Evolutionary conservation across 2,888 invertebrate species (phyloP).

Genomic region (Pteria penguin): DNA sequence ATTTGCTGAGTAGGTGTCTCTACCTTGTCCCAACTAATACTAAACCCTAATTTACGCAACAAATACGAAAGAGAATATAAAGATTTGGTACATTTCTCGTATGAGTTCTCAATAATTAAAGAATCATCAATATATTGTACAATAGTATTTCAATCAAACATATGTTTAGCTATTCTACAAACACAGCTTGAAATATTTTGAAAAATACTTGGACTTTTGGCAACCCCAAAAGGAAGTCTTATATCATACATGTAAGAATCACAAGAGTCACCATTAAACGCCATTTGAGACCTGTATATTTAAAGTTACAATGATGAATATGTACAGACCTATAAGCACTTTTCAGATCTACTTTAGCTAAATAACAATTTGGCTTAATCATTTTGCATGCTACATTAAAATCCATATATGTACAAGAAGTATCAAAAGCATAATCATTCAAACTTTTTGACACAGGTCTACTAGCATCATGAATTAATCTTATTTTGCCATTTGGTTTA

Average conservation of each 20-base stretch:
- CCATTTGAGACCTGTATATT: conserved; percentile 18
- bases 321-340: conserved; percentile 31
- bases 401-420: conserved; percentile 20
- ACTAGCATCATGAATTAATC: conserved; percentile 28
- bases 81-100: conserved; percentile 17
- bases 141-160: conserved; percentile 14
- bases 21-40: conserved; percentile 26
- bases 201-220: conserved; percentile 28
- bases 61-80: neutral
- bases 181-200: conserved; percentile 26
- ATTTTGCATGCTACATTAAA: conserved; percentile 24
- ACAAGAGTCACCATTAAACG: conserved; percentile 11
- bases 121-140: conserved; percentile 35
- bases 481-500: conserved; percentile 6
- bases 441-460: neutral
- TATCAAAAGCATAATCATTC: conserved; percentile 22
- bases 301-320: conserved; percentile 21
- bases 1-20: conserved; percentile 14
- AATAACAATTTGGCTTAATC: conserved; percentile 13
- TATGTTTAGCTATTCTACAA: conserved; percentile 24
- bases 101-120: conserved; percentile 21
- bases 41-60: conserved; percentile 19
- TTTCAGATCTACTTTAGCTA: conserved; percentile 27
- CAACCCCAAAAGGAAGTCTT: conserved; percentile 31
- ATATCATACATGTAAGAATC: conserved; percentile 26